Conservation (phyloP, 2,113 vertebrate genomes). For the Prunella himalayana region DNA sequence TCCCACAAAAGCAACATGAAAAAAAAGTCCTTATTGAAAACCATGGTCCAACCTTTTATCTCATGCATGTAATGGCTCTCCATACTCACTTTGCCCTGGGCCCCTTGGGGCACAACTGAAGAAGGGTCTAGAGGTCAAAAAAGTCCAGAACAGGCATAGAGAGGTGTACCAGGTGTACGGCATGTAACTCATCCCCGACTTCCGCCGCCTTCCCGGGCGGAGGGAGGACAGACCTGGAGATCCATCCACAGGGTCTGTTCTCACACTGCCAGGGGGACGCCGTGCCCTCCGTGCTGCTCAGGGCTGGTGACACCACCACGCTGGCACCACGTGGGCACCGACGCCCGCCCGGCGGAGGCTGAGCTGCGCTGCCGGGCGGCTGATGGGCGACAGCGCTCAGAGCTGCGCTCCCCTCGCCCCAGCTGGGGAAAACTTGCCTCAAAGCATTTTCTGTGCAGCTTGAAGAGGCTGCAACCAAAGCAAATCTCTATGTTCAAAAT, state of each 20-base stretch:
- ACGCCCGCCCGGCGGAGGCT: neutral
- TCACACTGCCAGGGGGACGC: neutral
- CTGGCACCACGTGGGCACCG: neutral
- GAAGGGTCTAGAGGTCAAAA: neutral
- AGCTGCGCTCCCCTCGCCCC: neutral
- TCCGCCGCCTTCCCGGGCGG: fast-evolving
- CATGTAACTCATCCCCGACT: neutral
- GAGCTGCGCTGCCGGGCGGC: neutral
- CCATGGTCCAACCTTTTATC: neutral
- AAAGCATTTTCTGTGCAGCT: neutral
- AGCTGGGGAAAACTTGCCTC: neutral
- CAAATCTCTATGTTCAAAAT: slow-evolving; percentile 27
- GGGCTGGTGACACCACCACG: neutral
- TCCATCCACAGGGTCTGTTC: fast-evolving
- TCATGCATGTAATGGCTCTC: neutral
- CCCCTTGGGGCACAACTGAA: neutral
- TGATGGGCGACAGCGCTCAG: fast-evolving
- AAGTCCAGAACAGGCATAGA: neutral
- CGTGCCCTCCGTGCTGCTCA: neutral
- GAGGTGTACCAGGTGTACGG: neutral
- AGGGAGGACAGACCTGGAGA: neutral
- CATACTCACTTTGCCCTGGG: neutral
- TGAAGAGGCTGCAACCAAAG: slow-evolving; percentile 15
- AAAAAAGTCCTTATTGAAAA: neutral
- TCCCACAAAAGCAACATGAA: slow-evolving; percentile 1